These are phyloP conservation scores for Aspidiotus destructor DNA, from an alignment of 2,888 invertebrate genomes.

Conservation along the genomic window DNA sequence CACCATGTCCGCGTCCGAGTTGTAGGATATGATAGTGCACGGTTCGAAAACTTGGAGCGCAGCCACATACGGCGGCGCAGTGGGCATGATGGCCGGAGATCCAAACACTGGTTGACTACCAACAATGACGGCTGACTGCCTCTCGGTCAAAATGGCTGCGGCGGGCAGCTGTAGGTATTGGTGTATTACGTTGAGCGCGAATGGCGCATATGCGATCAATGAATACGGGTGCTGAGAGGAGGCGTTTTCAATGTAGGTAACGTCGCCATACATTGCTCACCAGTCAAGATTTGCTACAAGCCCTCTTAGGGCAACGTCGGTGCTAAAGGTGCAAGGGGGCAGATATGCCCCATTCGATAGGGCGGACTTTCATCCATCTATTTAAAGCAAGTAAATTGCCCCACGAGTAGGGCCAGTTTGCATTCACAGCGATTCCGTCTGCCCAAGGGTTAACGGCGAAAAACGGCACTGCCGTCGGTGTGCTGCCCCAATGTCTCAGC, in stretches of 20 bases:
- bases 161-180: not conserved
- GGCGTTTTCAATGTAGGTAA: not conserved
- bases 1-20: not conserved
- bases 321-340: not conserved
- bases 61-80: not conserved
- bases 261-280: not conserved
- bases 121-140: not conserved
- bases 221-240: not conserved
- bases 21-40: not conserved
- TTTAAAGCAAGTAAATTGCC: not conserved
- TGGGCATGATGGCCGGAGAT: not conserved
- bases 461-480: not conserved
- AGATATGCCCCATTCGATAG: not conserved
- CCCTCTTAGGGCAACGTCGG: not conserved
- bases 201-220: not conserved
- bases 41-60: not conserved
- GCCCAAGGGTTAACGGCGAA: not conserved
- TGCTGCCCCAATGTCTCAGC: not conserved
- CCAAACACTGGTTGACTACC: not conserved
- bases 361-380: not conserved
- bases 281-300: not conserved
- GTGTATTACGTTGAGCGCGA: not conserved
- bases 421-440: not conserved
- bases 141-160: not conserved
- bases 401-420: not conserved